phyloP scores from a whole-genome alignment of 2,113 vertebrate genomes.

The Sus scrofa region DNA sequence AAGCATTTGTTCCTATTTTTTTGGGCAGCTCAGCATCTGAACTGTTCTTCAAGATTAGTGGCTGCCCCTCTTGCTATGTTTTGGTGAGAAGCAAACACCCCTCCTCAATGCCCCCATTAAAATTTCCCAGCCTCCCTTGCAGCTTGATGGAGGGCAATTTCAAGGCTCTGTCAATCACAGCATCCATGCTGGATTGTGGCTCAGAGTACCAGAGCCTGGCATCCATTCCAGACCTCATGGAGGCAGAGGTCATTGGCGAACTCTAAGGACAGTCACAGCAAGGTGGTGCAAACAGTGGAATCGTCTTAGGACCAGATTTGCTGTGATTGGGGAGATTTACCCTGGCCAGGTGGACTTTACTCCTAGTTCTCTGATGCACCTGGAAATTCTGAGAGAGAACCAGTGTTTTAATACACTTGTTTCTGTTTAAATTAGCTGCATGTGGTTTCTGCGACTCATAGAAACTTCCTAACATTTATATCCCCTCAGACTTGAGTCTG shows the following conservation, averaged over 20 bases:
- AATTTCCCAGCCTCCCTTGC: not conserved
- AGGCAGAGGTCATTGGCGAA: not conserved
- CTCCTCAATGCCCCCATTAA: not conserved
- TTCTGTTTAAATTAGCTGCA: not conserved
- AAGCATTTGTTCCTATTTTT: not conserved
- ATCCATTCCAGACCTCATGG: accelerated
- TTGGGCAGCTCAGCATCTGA: not conserved
- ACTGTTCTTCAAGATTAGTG: not conserved
- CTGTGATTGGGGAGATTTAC: not conserved
- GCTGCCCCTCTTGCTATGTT: not conserved
- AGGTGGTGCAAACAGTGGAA: not conserved
- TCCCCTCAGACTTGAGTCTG: not conserved
- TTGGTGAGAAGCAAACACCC: not conserved
- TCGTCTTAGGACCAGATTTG: not conserved
- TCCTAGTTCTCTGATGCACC: not conserved
- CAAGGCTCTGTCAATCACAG: not conserved
- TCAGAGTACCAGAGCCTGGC: not conserved
- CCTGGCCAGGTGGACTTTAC: not conserved
- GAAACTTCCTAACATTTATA: not conserved
- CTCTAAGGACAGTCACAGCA: not conserved
- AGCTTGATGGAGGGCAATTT: not conserved
- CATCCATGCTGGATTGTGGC: not conserved
- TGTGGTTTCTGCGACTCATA: not conserved
- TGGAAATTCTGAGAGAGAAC: not conserved
- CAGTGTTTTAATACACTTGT: not conserved